Evolutionary conservation across 2,797 vertebrate species (phyloP), one percentile per base, ranked within the genome.

Genomic region (Neosilurus hyrtlii): DNA sequence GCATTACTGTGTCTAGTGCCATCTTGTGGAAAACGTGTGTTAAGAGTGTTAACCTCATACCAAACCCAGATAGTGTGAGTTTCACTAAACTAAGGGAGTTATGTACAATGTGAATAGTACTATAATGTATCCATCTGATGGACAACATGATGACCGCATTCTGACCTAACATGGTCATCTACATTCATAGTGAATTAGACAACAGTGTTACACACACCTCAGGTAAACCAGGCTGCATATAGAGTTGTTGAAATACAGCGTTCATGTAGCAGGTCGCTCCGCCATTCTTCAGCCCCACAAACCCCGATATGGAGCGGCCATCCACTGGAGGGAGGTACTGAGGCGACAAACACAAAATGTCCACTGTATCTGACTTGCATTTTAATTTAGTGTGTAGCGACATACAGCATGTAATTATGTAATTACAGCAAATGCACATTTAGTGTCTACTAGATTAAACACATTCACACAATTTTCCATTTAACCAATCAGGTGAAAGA

Each of bases 221-320:
- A 61, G 98, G 93, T 20, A 99, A 95, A 72, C 98, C 98, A 0
- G 98, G 98, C 87, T 99, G 98, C 98, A 99, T 99, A 81, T 99
- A 99, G 0, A 99, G 95, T 91, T 99, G 98, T 92, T 99, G 98
- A 93, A 99, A 99, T 85, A 99, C 97, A 0, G 98, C 98, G 6
- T 99, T 99, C 98, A 99, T 99, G 88, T 99, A 99, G 91, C 98
- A 99, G 0, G 98, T 99, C 16, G 98, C 98, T 2, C 98, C 98
- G 18, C 98, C 98, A 0, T 99, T 99, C 92, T 99, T 98, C 87
- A 99, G 89, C 0, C 98, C 98, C 82, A 99, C 98, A 83, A 99
- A 99, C 35, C 98, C 98, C 0, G 97, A 98, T 67, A 95, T 92
- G 12, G 97, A 98, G 12, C 98, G 95, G 89, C 97, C 97, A 82